Evolutionary conservation across 1,140 invertebrate species (phyloP).

Genomic region (Oscheius sp.): DNA sequence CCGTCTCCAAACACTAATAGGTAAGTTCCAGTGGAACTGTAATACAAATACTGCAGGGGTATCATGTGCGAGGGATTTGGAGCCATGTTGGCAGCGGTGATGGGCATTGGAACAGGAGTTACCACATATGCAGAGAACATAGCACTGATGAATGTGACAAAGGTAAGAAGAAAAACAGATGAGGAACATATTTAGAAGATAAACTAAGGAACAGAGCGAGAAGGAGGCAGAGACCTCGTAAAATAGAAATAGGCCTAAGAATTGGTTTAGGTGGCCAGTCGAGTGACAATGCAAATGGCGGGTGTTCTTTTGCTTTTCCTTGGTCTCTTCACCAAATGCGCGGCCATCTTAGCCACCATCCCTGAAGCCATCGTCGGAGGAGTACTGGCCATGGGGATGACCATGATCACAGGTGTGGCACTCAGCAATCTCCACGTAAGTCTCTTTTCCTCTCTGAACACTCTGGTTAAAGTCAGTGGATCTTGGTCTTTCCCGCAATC

Average conservation of each 20-base stretch:
- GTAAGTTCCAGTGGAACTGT: background rate
- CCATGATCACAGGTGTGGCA: conserved; percentile 23
- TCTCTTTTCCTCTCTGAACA: background rate
- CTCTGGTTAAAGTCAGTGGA: conserved; percentile 21
- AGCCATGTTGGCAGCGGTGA: conserved; percentile 19
- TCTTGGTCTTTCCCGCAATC: conserved; percentile 23
- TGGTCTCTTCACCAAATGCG: conserved; percentile 36
- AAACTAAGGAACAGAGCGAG: background rate
- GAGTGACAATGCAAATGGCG: conserved; percentile 33
- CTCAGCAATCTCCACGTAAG: conserved; percentile 23
- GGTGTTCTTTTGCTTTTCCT: conserved; percentile 28
- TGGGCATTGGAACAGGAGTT: conserved; percentile 14
- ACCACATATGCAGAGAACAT: conserved; percentile 34
- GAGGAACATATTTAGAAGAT: background rate
- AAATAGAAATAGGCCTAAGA: background rate
- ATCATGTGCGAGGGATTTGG: conserved; percentile 15
- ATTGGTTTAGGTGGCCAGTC: background rate
- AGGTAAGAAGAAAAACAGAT: background rate
- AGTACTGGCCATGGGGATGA: conserved; percentile 25
- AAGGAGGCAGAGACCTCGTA: too few species aligned
- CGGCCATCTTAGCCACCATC: conserved; percentile 32
- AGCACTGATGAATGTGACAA: conserved; percentile 31
- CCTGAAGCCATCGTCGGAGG: conserved; percentile 34
- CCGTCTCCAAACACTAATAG: background rate
- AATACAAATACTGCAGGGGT: background rate